These are phyloP conservation scores for Unio pictorum DNA, from an alignment of 2,888 invertebrate genomes.

Conservation along the genomic window DNA sequence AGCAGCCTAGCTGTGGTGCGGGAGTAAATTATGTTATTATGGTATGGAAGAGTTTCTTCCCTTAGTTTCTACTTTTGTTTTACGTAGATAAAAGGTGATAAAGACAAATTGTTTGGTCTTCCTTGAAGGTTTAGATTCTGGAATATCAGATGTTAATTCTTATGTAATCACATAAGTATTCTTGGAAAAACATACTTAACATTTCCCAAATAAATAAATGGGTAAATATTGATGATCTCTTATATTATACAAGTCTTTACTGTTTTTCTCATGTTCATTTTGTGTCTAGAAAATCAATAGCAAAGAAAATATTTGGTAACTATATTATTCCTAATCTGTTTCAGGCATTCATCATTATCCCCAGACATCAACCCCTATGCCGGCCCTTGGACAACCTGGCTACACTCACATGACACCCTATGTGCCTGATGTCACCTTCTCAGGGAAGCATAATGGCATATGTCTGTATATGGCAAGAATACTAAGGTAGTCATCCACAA, in stretches of 20 bases:
- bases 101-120: no score
- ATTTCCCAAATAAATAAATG: neutral
- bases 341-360: constrained; percentile 52
- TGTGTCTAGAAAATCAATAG: no score
- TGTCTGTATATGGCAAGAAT: constrained; percentile 92
- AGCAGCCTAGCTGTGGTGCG: no score
- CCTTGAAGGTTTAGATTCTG: no score
- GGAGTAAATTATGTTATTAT: no score
- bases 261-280: no score
- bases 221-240: neutral
- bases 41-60: no score
- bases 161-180: neutral
- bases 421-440: constrained; percentile 72
- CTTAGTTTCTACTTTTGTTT: no score
- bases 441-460: constrained; percentile 93
- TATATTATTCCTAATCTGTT: neutral
- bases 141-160: no score
- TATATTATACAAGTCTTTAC: no score
- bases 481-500: constrained; percentile 73
- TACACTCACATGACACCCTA: constrained; percentile 36
- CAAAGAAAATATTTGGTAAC: no score
- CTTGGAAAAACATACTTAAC: neutral
- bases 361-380: constrained; percentile 63
- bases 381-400: constrained; percentile 27
- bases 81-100: no score